These are phyloP conservation scores for Phocoena phocoena DNA, from an alignment of 2,113 vertebrate genomes.

Conservation along the genomic window DNA sequence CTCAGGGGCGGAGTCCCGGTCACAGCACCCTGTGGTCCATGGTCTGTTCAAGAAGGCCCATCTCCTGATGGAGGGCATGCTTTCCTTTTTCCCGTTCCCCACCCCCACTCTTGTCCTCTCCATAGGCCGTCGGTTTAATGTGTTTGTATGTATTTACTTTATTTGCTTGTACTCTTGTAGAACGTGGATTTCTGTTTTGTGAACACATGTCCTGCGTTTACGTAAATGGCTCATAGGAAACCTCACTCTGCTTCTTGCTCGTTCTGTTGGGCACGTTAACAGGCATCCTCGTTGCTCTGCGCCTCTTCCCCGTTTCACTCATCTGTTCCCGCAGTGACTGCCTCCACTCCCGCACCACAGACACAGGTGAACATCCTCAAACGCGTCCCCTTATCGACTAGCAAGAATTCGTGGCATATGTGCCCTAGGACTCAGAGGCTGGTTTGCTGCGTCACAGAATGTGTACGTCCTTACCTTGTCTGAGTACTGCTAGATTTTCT, in stretches of 20 bases:
- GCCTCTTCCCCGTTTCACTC: not conserved
- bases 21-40: rapidly evolving
- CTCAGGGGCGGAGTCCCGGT: not conserved
- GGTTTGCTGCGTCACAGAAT: not conserved
- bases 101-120: not conserved
- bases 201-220: not conserved
- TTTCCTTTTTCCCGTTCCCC: not conserved
- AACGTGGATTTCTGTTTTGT: not conserved
- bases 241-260: not conserved
- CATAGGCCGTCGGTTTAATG: not conserved
- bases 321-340: not conserved
- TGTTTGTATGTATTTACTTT: not conserved
- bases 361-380: not conserved
- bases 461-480: rapidly evolving
- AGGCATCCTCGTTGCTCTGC: not conserved
- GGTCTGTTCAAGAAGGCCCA: not conserved
- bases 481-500: not conserved
- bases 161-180: not conserved
- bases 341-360: not conserved
- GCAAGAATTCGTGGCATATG: not conserved
- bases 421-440: not conserved
- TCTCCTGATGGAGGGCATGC: not conserved
- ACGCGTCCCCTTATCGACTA: not conserved
- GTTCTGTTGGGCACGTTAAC: not conserved
- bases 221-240: not conserved